Conservation (phyloP, 2,113 vertebrate genomes). For the Gobiocypris rarus region DNA sequence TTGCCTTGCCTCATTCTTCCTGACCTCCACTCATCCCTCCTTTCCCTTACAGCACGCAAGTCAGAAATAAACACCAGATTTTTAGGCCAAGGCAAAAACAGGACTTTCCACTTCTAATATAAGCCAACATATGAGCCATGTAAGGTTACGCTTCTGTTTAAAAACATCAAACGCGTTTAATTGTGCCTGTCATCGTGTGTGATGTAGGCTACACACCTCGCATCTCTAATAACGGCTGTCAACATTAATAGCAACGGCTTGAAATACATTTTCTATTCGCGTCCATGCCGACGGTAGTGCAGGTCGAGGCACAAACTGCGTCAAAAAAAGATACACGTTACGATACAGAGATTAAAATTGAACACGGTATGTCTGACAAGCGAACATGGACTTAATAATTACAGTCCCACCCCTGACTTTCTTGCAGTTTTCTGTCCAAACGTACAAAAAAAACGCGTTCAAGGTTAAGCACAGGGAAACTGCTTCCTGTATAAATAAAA, state of each 20-base stretch:
- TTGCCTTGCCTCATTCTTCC: neutral
- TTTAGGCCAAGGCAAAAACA: constrained; percentile 20
- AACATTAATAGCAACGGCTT: constrained; percentile 2
- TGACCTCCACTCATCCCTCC: neutral
- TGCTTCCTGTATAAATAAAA: neutral
- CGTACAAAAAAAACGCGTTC: neutral
- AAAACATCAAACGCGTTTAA: constrained; percentile 4
- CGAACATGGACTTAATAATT: neutral
- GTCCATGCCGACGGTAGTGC: neutral
- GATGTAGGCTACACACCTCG: neutral
- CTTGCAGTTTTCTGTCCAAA: neutral
- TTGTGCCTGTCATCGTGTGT: constrained; percentile 16
- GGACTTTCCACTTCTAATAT: neutral
- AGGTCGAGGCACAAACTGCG: neutral
- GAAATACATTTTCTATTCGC: constrained; percentile 21
- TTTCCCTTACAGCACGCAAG: neutral
- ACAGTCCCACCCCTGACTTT: neutral
- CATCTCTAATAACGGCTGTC: constrained; percentile 34
- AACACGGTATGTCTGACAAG: neutral
- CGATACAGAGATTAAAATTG: neutral
- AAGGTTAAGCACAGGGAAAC: neutral
- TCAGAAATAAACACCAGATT: constrained; percentile 1
- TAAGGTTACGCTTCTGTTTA: neutral
- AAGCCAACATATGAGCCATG: neutral
- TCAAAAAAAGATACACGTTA: neutral